phyloP scores from a whole-genome alignment of 2,888 invertebrate species.

The Meta bourneti region DNA sequence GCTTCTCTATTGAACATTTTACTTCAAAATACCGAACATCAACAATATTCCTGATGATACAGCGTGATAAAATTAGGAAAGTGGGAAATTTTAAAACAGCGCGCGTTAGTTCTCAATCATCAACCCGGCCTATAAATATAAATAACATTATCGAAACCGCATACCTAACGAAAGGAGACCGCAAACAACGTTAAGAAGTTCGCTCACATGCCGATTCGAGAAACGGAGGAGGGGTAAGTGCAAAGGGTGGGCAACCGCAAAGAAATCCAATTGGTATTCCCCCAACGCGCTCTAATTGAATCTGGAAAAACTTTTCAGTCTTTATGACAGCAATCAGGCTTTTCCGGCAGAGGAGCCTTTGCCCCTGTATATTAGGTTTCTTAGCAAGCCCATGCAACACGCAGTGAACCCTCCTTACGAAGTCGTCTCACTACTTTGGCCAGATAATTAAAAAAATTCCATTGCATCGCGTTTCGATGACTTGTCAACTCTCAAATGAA shows the following conservation, averaged over 20 bases:
- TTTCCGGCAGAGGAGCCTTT: background rate
- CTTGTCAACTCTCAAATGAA: background rate
- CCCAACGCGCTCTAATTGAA: conserved; percentile 61
- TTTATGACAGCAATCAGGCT: conserved; percentile 69
- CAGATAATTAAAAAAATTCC: background rate
- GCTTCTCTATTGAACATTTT: too few species aligned
- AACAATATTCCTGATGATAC: too few species aligned
- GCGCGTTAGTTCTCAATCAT: background rate
- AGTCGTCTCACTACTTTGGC: conserved; percentile 6
- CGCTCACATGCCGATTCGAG: conserved; percentile 48
- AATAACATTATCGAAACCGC: conserved; percentile 57
- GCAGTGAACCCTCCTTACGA: conserved; percentile 34
- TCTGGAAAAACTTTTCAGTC: conserved; percentile 71
- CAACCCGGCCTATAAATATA: conserved; percentile 47
- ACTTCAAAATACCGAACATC: too few species aligned
- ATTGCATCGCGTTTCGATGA: background rate
- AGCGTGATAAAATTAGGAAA: too few species aligned
- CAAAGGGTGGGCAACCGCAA: background rate
- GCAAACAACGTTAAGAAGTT: conserved; percentile 61
- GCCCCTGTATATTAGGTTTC: conserved; percentile 22
- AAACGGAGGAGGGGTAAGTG: conserved; percentile 5
- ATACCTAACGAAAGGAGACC: conserved; percentile 54
- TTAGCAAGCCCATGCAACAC: conserved; percentile 1
- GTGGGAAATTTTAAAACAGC: too few species aligned
- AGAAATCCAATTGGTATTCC: conserved; percentile 70